A percentile compares a stretch with the other conserved stretches of the same genome.
phyloP scores from a whole-genome alignment of 2,888 invertebrate species.

The Mesoligia furuncula region DNA sequence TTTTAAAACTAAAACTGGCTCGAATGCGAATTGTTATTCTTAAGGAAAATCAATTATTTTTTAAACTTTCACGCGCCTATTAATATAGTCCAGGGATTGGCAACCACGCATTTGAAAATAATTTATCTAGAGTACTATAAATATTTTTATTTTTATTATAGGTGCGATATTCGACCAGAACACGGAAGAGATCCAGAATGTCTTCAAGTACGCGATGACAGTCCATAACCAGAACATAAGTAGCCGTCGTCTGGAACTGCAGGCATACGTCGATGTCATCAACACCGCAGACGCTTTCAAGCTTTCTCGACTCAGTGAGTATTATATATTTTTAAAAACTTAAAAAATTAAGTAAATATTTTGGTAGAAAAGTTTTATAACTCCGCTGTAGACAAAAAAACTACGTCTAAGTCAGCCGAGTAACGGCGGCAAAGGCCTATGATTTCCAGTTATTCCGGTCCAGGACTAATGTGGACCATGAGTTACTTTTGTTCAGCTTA shows the following conservation, averaged over 20 bases:
- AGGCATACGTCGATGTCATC: slow-evolving; percentile 97
- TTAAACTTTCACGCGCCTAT: background rate
- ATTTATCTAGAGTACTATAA: background rate
- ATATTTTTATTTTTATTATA: slow-evolving; percentile 78
- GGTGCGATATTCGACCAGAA: slow-evolving; percentile 98
- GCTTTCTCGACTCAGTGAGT: slow-evolving; percentile 97
- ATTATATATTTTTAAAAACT: slow-evolving; percentile 28
- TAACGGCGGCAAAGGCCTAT: background rate
- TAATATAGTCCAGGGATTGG: background rate
- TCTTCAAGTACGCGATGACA: slow-evolving; percentile 97
- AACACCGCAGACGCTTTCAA: slow-evolving; percentile 98
- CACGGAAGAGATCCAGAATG: slow-evolving; percentile 97
- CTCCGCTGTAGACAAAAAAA: background rate
- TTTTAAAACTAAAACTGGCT: background rate
- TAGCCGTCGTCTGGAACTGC: slow-evolving; percentile 95
- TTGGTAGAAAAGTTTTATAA: background rate
- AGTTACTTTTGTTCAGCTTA: background rate
- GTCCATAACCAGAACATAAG: slow-evolving; percentile 95
- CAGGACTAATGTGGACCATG: background rate
- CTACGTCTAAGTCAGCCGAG: too few relatives aligned
- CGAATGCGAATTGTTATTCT: background rate
- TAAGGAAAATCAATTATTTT: background rate
- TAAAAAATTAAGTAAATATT: background rate
- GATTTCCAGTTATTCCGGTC: too few relatives aligned
- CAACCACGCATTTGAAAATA: background rate